Evolutionary conservation across 2,888 invertebrate genomes (phyloP).

Genomic region (Drosophila paracracens): DNA sequence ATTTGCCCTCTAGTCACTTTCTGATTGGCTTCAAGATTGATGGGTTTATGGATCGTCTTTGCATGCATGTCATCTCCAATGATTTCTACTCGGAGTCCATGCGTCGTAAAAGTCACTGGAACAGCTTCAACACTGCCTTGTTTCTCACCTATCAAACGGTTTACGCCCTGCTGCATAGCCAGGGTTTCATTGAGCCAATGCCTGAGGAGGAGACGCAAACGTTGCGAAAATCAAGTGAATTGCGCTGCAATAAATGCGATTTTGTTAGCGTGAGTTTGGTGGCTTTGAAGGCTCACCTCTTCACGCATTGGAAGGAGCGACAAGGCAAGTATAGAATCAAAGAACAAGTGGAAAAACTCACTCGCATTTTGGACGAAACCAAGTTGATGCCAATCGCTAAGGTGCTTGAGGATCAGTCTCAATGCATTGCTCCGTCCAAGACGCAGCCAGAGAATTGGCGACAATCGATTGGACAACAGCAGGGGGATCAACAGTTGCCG

Average conservation of each 20-base stretch:
- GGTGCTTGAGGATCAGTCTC: neutral
- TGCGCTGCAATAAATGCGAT: conserved; percentile 59
- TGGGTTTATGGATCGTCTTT: conserved; percentile 41
- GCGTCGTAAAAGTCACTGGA: conserved; percentile 53
- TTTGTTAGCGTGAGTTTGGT: conserved; percentile 33
- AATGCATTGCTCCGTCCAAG: neutral
- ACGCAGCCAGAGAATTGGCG: neutral
- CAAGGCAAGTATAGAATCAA: conserved; percentile 19
- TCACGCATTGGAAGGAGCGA: conserved; percentile 50
- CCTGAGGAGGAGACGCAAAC: conserved; percentile 1
- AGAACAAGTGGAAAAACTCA: conserved; percentile 16
- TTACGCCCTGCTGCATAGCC: conserved; percentile 35
- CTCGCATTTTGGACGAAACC: conserved; percentile 12
- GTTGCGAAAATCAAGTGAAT: neutral
- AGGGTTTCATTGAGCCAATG: conserved; percentile 50
- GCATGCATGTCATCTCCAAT: conserved; percentile 62
- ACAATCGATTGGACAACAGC: neutral
- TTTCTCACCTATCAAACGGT: conserved; percentile 47
- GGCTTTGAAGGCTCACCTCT: conserved; percentile 47
- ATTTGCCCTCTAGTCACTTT: conserved; percentile 40
- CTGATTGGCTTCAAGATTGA: conserved; percentile 59
- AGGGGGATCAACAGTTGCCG: neutral
- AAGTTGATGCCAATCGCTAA: conserved; percentile 7
- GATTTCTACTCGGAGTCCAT: conserved; percentile 55
- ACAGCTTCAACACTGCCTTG: conserved; percentile 61